Percentiles rank a stretch among this genome's conserved stretches.
These are phyloP conservation scores for Isoperla grammatica DNA, from an alignment of 2,888 invertebrate species.

Conservation along the genomic window DNA sequence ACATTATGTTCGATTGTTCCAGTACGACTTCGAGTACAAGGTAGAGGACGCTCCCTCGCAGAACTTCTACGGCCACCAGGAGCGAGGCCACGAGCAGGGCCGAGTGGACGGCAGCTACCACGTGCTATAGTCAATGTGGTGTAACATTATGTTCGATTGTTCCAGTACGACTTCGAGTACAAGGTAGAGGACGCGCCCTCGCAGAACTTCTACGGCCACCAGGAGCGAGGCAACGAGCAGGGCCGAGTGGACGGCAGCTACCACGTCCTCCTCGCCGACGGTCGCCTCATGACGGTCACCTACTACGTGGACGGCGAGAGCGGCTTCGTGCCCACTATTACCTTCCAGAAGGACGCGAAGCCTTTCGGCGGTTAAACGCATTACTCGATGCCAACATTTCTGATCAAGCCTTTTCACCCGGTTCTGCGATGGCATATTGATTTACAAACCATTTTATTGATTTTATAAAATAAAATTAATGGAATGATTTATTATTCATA, in stretches of 20 bases:
- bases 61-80: slow-evolving; percentile 63
- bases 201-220: slow-evolving; percentile 61
- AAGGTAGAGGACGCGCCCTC: slow-evolving; percentile 67
- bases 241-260: slow-evolving; percentile 62
- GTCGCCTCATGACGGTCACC: slow-evolving; percentile 65
- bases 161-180: slow-evolving; percentile 67
- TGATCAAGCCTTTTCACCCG: too few species aligned
- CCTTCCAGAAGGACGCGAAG: slow-evolving; percentile 57
- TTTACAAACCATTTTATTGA: too few species aligned
- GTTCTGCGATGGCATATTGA: too few species aligned
- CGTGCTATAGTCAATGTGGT: too few species aligned
- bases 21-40: slow-evolving; percentile 70
- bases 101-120: slow-evolving; percentile 60
- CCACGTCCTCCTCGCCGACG: slow-evolving; percentile 62
- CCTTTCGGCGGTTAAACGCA: slow-evolving; percentile 41
- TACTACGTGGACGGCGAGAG: slow-evolving; percentile 65
- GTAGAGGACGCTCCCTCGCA: slow-evolving; percentile 64
- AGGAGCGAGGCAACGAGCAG: slow-evolving; percentile 58
- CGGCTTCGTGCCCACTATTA: slow-evolving; percentile 65
- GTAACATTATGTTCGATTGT: slow-evolving; percentile 35
- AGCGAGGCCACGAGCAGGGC: slow-evolving; percentile 58
- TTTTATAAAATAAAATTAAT: too few species aligned
- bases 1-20: too few species aligned
- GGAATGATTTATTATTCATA: too few species aligned
- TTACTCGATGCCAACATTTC: too few species aligned